Percentiles rank a stretch among this genome's conserved stretches.
phyloP scores from a whole-genome alignment of 1,140 invertebrate genomes.

The Polypedilum pembai region DNA sequence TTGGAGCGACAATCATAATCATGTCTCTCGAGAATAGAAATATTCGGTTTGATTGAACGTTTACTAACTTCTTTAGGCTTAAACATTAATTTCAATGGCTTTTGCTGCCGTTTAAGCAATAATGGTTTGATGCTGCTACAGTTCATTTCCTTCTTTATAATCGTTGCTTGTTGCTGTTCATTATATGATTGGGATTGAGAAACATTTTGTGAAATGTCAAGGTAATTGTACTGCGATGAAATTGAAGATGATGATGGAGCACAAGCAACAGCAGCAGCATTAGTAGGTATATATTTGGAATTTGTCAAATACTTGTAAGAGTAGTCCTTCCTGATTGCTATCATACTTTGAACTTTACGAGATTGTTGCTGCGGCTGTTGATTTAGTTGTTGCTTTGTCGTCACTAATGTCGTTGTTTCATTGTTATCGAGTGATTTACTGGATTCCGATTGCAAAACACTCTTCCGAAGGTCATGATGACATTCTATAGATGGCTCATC shows the following conservation, averaged over 20 bases:
- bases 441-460: not conserved
- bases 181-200: not conserved
- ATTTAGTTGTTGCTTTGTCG: too few relatives aligned
- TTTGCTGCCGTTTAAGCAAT: not conserved
- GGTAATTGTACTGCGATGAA: slow-evolving; percentile 15
- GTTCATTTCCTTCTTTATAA: not conserved
- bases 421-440: not conserved
- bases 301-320: slow-evolving; percentile 6
- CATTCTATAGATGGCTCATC: not conserved
- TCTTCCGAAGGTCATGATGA: not conserved
- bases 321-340: not conserved
- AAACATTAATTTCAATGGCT: not conserved
- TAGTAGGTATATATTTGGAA: not conserved
- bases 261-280: too few relatives aligned
- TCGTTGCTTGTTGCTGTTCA: not conserved
- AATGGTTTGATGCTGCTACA: not conserved
- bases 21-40: not conserved
- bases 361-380: not conserved
- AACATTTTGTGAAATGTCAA: slow-evolving; percentile 13
- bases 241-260: too few relatives aligned
- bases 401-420: too few relatives aligned
- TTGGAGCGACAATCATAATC: not conserved
- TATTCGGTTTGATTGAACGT: slow-evolving; percentile 3
- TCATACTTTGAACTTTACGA: slow-evolving; percentile 14
- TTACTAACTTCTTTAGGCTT: not conserved